Conservation (phyloP, 2,797 vertebrate species). For the Lacerta bilineata region DNA sequence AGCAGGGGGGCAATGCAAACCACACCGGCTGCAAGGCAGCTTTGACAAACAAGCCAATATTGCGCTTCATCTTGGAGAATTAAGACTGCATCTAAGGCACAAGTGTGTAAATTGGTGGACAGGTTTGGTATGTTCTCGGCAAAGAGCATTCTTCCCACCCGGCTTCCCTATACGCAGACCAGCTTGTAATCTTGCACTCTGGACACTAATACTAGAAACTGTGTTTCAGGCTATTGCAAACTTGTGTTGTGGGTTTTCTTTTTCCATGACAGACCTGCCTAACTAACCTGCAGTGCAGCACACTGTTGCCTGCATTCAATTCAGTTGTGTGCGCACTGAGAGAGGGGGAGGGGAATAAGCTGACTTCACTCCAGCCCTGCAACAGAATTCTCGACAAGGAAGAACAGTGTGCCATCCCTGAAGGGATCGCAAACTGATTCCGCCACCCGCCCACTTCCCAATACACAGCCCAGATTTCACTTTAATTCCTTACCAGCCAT, state of each 20-base stretch:
- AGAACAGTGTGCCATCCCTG: not conserved
- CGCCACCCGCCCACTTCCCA: not conserved
- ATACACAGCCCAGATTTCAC: not conserved
- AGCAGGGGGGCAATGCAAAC: rapidly evolving
- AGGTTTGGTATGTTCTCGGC: no score
- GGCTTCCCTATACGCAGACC: not conserved
- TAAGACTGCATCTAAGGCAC: not conserved
- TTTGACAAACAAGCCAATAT: constrained; percentile 23
- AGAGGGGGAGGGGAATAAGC: not conserved
- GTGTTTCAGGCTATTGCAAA: not conserved
- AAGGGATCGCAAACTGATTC: not conserved
- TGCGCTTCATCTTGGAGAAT: not conserved
- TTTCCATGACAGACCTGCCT: rapidly evolving
- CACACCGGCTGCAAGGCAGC: not conserved
- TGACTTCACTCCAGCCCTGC: not conserved
- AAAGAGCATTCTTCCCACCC: not conserved
- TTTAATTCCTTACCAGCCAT: not conserved
- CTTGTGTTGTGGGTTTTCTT: rapidly evolving
- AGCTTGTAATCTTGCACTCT: not conserved
- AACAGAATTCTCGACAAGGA: not conserved
- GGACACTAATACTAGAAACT: rapidly evolving
- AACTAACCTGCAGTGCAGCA: constrained; percentile 47
- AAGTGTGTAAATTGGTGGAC: not conserved
- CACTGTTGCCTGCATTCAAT: not conserved
- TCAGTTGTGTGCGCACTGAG: rapidly evolving